These are phyloP conservation scores for Hirudo medicinalis DNA, from an alignment of 1,140 invertebrate species.

Conservation along the genomic window DNA sequence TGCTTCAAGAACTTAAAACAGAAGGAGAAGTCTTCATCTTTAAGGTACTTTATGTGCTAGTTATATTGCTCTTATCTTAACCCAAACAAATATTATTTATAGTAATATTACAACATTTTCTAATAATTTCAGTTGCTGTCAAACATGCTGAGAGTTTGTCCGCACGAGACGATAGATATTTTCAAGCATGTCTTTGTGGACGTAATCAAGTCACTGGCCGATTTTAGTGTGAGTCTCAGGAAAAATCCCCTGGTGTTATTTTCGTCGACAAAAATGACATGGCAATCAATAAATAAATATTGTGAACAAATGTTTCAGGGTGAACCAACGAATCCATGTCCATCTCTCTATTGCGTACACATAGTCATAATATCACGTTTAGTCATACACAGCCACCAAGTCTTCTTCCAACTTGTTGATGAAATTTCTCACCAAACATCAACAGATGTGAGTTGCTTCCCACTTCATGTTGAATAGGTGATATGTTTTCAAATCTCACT, in stretches of 20 bases:
- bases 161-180: not conserved
- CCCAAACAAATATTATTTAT: not conserved
- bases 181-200: no score
- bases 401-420: conserved; percentile 24
- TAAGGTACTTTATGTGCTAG: not conserved
- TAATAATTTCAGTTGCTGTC: not conserved
- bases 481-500: conserved; percentile 46
- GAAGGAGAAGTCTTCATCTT: conserved; percentile 59
- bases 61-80: not conserved
- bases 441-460: conserved; percentile 8
- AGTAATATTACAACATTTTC: not conserved
- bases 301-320: not conserved
- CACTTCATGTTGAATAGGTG: conserved; percentile 14
- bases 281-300: no score
- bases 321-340: not conserved
- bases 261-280: not conserved
- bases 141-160: not conserved
- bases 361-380: conserved; percentile 6
- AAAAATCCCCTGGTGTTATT: not conserved
- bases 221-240: no score
- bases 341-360: not conserved
- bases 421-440: not conserved
- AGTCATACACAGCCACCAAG: conserved; percentile 25
- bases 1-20: conserved; percentile 61
- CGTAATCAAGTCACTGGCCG: no score